These are phyloP conservation scores for Meles meles DNA, from an alignment of 2,113 vertebrate species.

Conservation along the genomic window DNA sequence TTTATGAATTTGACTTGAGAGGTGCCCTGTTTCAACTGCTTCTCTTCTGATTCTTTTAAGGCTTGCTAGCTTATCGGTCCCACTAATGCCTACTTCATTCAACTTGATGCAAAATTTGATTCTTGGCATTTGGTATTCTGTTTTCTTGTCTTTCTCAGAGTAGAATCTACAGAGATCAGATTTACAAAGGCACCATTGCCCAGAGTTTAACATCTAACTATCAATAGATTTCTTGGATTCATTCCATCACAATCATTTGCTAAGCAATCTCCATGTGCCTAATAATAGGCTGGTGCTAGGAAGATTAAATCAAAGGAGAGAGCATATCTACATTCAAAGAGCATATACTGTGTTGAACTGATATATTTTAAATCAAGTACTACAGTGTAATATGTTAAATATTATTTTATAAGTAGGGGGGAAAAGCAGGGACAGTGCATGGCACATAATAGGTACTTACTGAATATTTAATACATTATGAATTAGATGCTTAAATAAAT, in stretches of 20 bases:
- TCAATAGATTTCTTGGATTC: background rate
- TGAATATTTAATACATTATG: background rate
- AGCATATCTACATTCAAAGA: background rate
- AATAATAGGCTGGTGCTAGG: background rate
- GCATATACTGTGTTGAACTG: background rate
- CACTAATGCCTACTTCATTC: background rate
- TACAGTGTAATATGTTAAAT: background rate
- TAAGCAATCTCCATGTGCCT: background rate
- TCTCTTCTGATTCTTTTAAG: background rate
- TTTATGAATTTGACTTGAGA: background rate
- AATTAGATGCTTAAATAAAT: background rate
- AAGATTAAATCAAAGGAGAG: background rate
- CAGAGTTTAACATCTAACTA: background rate
- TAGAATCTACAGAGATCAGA: background rate
- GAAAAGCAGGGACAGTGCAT: background rate
- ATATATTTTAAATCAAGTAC: background rate
- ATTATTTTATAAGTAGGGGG: background rate
- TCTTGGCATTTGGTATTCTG: background rate
- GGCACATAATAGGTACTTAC: background rate
- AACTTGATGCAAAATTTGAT: background rate
- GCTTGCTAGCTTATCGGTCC: background rate
- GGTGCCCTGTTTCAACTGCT: background rate
- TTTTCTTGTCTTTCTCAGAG: conserved; percentile 13
- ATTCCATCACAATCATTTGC: background rate
- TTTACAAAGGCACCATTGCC: background rate